phyloP scores from a whole-genome alignment of 2,113 vertebrate species.

The Dascyllus trimaculatus region DNA sequence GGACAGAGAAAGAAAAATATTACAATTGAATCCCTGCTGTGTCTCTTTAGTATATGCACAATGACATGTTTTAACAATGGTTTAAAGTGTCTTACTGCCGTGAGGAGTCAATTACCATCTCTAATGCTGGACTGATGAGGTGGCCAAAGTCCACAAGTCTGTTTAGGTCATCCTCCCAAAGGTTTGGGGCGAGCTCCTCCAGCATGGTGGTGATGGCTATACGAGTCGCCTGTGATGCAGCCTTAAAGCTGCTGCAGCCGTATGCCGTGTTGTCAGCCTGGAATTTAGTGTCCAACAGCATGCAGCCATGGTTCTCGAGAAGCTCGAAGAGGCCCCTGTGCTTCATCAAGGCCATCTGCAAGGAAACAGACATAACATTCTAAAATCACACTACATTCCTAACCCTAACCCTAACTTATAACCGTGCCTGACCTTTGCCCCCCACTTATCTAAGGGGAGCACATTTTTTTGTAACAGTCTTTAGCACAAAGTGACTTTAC shows the following conservation, averaged over 20 bases:
- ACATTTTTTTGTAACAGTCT: not conserved
- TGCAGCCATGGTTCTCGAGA: constrained; percentile 76
- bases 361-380: not conserved
- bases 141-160: constrained; percentile 90
- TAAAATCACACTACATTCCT: too few species aligned
- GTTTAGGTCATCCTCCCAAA: constrained; percentile 90
- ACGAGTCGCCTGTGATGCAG: constrained; percentile 60
- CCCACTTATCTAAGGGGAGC: not conserved
- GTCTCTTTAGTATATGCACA: not conserved
- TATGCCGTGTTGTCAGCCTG: constrained; percentile 69
- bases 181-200: constrained; percentile 89
- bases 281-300: constrained; percentile 80
- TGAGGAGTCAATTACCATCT: constrained; percentile 82
- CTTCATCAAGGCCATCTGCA: constrained; percentile 91
- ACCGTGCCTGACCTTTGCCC: too few species aligned
- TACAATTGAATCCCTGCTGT: too few species aligned
- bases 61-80: not conserved
- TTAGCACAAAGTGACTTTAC: not conserved
- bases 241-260: constrained; percentile 9
- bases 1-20: not conserved
- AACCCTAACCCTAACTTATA: too few species aligned
- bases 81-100: not conserved
- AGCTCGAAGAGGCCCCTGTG: constrained; percentile 87
- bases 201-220: constrained; percentile 89
- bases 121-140: constrained; percentile 87